phyloP scores from a whole-genome alignment of 2,888 invertebrate genomes.

The Scrobipalpa costella region DNA sequence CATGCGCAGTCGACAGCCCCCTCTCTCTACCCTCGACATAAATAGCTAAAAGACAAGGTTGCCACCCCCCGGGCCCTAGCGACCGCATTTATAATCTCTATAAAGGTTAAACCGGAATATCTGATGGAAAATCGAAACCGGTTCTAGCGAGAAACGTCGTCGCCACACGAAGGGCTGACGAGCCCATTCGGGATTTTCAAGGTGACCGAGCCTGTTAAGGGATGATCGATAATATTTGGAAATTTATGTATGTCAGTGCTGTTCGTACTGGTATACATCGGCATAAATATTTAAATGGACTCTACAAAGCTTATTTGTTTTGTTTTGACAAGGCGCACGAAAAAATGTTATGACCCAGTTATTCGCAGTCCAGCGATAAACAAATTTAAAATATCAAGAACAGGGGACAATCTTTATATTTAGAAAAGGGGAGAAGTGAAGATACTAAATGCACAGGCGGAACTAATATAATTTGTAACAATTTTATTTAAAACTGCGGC shows the following conservation, averaged over 20 bases:
- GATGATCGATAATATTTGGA: conserved; percentile 16
- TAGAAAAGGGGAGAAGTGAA: background rate
- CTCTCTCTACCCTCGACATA: conserved; percentile 73
- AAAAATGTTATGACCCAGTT: conserved; percentile 4
- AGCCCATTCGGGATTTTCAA: conserved; percentile 35
- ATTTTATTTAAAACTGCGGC: background rate
- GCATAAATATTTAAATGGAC: background rate
- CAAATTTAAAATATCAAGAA: conserved; percentile 6
- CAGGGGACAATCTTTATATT: background rate
- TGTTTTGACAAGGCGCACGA: background rate
- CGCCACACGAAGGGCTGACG: conserved; percentile 43
- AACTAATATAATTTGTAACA: background rate
- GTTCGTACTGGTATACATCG: background rate
- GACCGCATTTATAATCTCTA: conserved; percentile 77
- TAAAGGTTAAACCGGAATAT: conserved; percentile 78
- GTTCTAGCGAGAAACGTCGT: conserved; percentile 48
- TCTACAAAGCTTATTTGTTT: background rate
- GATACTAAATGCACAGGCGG: background rate
- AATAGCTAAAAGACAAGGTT: conserved; percentile 80
- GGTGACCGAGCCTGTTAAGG: conserved; percentile 19
- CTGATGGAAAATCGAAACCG: conserved; percentile 69
- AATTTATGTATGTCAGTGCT: conserved; percentile 2
- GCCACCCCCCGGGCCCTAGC: conserved; percentile 71
- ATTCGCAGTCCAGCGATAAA: background rate
- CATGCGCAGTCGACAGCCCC: conserved; percentile 73